Base-by-base conservation (phyloP, 2,113 vertebrate genomes). In the Siniperca knerii region DNA sequence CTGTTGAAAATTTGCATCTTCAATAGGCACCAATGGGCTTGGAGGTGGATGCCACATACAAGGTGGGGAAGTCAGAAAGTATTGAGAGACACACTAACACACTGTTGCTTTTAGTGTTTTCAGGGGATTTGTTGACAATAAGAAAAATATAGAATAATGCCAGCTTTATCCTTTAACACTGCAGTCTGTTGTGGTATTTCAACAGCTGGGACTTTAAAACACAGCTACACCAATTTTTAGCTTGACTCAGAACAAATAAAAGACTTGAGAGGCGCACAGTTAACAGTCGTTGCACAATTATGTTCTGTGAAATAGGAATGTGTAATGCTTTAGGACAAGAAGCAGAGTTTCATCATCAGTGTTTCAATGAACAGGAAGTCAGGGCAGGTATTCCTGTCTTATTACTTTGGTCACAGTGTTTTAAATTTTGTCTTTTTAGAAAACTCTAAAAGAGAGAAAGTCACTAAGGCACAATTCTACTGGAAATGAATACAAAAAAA, bases 301-400 rank as follows among this genome's bases (percentile, higher is more conserved):
- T 44, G 44, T 44, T 44, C 44, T 44, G 44, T 44, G 44, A 44
- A 44, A 10, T 9, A 44, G 44, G 44, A 13, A 4, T 3, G 7
- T 44, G 15, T 58, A 4, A 57, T n/a, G 37, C 18, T 57, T 6
- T 16, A 20, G 29, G 10, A 37, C 4, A 4, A 25, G 48, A 52
- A 25, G 42, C 23, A 44, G 1, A 50, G 64, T 44, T 11, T 44
- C 10, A 10, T 64, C 2, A 11, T 48, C 23, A 1, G 7, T 1
- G 62, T 66, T 29, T 69, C 44, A 16, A 4, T 50, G 9, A 54
- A 68, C 55, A 80, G 75, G 62, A 82, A 84, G 62, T 79, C 25
- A 29, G 21, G 18, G 20, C 18, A 29, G 10, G 8, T 8, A n/a
- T 52, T 52, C 37, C 15, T 1, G 11, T 66, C 29, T 23, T 10